Base-by-base conservation (phyloP, 92 coral and sea anemone species). In the Ricordea florida region DNA sequence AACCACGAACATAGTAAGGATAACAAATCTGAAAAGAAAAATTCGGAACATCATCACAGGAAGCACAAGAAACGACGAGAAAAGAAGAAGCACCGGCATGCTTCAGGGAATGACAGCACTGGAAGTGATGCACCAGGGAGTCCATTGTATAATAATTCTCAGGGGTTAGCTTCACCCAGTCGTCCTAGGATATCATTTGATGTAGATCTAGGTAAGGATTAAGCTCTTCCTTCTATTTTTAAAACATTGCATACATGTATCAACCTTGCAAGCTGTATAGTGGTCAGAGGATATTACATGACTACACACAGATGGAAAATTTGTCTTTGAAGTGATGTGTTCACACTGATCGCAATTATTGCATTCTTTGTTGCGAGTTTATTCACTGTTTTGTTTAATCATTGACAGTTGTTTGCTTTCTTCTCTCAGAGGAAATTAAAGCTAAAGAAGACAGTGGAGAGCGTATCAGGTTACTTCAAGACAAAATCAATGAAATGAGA, bases 401-500 rank as follows among this genome's bases (percentile, higher is more conserved):
- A n/a, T n/a, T n/a, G n/a, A n/a, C n/a, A n/a, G n/a, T n/a, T n/a
- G n/a, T 6, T 37, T 22, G 10, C 7, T 42, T 45, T 29, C 13
- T 13, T 1, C 10, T 53, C 75, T 8, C 40, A 94, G 98, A 88
- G 51, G 85, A 84, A 80, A 88, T 94, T 53, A 84, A 91, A 67
- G 86, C 93, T 10, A 91, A 92, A 71, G 91, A 92, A 84, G 98
- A 94, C 73, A 81, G 98, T 57, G 81, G 94, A 0, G 98, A 94
- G 68, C 88, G 98, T 66, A 92, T 94, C 35, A 87, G 85, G 38
- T 83, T 94, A 23, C 78, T 94, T 43, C 94, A 89, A 58, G 97
- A 92, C 70, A 91, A 87, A 67, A 94, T 94, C 0, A 92, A 92
- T 40, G 98, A 91, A 82, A 94, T 94, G 96, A 89, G 97, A 74